phyloP scores from a whole-genome alignment of 64 coral and sea anemone genomes.

The Montipora cactus region DNA sequence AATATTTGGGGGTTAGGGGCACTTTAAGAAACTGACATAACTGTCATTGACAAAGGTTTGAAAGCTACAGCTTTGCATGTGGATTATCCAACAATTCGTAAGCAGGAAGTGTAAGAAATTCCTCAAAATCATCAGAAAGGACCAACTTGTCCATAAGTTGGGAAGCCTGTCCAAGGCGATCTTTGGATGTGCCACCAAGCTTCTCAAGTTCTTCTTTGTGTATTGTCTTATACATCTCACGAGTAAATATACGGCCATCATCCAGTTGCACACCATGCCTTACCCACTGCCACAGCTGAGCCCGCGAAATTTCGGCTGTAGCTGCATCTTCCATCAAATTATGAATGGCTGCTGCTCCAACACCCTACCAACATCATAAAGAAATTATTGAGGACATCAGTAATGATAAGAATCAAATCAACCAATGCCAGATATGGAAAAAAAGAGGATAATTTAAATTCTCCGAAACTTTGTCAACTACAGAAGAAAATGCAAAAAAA shows the following conservation, averaged over 20 bases:
- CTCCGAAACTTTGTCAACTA: no score
- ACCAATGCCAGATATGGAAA: no score
- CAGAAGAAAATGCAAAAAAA: no score
- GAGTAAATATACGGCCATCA: constrained; percentile 71
- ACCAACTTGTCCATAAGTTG: constrained; percentile 91
- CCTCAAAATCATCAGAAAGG: constrained; percentile 86
- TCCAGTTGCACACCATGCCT: constrained; percentile 71
- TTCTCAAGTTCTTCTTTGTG: constrained; percentile 86
- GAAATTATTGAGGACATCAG: no score
- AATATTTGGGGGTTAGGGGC: no score
- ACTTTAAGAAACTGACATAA: no score
- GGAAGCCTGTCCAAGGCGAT: constrained; percentile 77
- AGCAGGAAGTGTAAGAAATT: constrained; percentile 95
- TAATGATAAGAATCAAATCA: no score
- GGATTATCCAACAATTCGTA: constrained; percentile 92
- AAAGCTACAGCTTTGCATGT: constrained; percentile 80
- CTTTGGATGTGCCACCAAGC: constrained; percentile 84
- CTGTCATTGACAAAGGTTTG: background rate
- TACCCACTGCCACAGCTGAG: constrained; percentile 96
- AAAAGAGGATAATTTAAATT: no score
- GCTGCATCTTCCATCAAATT: constrained; percentile 99
- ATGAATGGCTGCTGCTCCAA: constrained; percentile 92
- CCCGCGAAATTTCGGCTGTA: constrained; percentile 95
- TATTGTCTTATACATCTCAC: constrained; percentile 66
- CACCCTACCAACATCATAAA: constrained; percentile 52